phyloP scores from a whole-genome alignment of 2,797 vertebrate genomes.

The Gallinago stenura region DNA sequence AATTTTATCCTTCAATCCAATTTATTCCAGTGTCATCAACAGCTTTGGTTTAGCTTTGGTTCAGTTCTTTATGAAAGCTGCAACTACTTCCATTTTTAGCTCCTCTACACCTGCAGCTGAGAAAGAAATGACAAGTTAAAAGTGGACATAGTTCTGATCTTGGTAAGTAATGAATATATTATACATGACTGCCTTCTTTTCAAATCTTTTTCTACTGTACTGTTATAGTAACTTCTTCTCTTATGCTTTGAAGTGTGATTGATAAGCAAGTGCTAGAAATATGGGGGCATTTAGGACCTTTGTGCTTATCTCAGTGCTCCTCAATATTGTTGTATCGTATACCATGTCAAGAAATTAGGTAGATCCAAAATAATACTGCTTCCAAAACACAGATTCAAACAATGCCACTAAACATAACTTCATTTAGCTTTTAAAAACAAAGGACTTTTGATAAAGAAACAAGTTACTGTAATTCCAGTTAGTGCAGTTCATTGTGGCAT shows the following conservation, averaged over 20 bases:
- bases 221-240: background rate
- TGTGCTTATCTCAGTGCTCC: background rate
- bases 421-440: background rate
- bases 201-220: background rate
- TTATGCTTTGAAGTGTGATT: background rate
- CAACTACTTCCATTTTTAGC: background rate
- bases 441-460: background rate
- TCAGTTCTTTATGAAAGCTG: background rate
- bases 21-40: background rate
- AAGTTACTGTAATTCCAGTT: background rate
- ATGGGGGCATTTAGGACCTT: background rate
- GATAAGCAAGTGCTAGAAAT: background rate
- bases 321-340: background rate
- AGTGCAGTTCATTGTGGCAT: accelerated
- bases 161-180: background rate
- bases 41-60: background rate
- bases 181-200: background rate
- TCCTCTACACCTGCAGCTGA: background rate
- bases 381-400: background rate
- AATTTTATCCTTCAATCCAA: background rate
- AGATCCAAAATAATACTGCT: background rate
- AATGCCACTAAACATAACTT: background rate
- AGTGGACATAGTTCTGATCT: background rate
- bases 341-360: background rate
- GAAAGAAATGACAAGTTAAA: background rate